Conservation (phyloP, 2,113 vertebrate genomes). For the Apus apus region DNA sequence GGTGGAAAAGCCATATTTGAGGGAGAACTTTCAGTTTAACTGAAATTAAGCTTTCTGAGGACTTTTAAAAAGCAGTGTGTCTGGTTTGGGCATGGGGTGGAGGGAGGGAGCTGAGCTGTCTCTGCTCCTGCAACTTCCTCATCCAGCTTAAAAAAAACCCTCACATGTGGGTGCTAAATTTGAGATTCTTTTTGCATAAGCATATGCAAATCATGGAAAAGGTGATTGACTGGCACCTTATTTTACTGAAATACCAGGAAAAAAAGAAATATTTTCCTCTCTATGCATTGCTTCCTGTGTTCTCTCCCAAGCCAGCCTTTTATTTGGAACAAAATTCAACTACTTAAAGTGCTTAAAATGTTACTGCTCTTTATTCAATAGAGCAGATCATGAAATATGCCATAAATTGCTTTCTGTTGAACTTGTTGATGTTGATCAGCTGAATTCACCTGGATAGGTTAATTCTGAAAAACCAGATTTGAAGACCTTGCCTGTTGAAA, state of each 20-base stretch:
- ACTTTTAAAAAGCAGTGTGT: not conserved
- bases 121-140: slow-evolving; percentile 31
- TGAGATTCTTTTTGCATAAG: slow-evolving; percentile 33
- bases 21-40: not conserved
- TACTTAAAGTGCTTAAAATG: not conserved
- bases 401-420: not conserved
- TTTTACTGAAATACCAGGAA: slow-evolving; percentile 41
- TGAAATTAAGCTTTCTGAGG: slow-evolving; percentile 5
- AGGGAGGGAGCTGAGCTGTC: slow-evolving; percentile 24
- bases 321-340: not conserved
- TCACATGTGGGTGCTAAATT: not conserved
- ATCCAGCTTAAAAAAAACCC: slow-evolving; percentile 28
- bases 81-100: not conserved
- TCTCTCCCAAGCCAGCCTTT: slow-evolving; percentile 2
- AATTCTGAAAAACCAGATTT: not conserved
- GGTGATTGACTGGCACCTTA: slow-evolving; percentile 54
- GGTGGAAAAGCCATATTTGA: not conserved
- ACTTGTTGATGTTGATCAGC: not conserved
- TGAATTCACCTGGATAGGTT: not conserved
- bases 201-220: slow-evolving; percentile 22
- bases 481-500: not conserved
- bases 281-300: not conserved
- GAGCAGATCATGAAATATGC: not conserved
- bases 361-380: not conserved
- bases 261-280: slow-evolving; percentile 19